Percentiles rank a stretch among this genome's conserved stretches.
Evolutionary conservation across 2,797 vertebrate genomes (phyloP).

Genomic region (Acridotheres tristis): DNA sequence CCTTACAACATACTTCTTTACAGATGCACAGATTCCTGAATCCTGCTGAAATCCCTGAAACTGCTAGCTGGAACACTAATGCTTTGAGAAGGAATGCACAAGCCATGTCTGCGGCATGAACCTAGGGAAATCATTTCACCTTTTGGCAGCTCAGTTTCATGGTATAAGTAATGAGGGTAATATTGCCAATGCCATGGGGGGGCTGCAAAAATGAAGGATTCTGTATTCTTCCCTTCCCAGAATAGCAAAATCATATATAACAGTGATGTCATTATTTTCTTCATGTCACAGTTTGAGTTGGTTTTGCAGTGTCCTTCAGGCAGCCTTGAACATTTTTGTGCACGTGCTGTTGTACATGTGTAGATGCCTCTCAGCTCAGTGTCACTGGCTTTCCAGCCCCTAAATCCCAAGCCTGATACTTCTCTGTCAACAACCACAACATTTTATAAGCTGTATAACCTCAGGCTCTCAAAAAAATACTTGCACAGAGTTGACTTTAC

Average conservation of each 20-base stretch:
- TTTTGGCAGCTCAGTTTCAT: background rate
- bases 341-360: fast-evolving
- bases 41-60: background rate
- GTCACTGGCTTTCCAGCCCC: background rate
- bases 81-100: background rate
- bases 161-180: background rate
- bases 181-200: background rate
- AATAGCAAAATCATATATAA: background rate
- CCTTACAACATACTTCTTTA: background rate
- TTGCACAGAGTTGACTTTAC: background rate
- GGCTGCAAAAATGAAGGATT: background rate
- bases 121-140: background rate
- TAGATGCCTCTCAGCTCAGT: background rate
- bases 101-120: background rate
- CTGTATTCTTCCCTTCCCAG: background rate
- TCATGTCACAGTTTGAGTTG: background rate
- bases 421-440: background rate
- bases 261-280: background rate
- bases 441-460: background rate
- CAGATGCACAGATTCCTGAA: background rate
- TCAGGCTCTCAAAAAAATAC: background rate
- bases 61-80: background rate
- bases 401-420: background rate
- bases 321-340: background rate
- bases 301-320: background rate